Conservation (phyloP, 2,113 vertebrate genomes). For the Phylloscopus trochilus region DNA sequence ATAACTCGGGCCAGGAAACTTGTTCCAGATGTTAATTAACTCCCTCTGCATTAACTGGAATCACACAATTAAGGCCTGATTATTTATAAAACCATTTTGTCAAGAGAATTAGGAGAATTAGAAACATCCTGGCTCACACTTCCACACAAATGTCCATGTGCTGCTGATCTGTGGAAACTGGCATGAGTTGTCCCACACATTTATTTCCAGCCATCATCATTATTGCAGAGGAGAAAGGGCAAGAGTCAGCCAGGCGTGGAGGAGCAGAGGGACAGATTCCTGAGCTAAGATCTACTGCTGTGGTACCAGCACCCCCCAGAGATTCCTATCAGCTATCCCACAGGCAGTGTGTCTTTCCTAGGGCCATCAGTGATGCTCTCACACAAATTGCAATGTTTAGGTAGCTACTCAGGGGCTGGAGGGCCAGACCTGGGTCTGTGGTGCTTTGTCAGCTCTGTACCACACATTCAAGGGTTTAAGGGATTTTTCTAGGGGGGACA, state of each 20-base stretch:
- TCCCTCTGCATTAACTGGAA: slow-evolving; percentile 30
- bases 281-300: not conserved
- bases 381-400: not conserved
- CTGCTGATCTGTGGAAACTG: slow-evolving; percentile 8
- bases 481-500: not conserved
- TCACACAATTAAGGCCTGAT: slow-evolving; percentile 16
- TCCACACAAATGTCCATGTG: slow-evolving; percentile 28
- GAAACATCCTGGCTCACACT: slow-evolving; percentile 47
- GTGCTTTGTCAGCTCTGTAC: not conserved
- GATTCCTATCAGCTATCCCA: not conserved
- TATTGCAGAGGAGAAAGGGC: not conserved
- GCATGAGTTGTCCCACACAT: not conserved
- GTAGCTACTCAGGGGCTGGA: not conserved
- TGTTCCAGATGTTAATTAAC: slow-evolving; percentile 57
- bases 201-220: not conserved
- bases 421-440: not conserved
- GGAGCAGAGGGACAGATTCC: not conserved
- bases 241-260: not conserved
- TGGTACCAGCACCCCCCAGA: not conserved
- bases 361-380: not conserved
- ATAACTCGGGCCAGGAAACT: slow-evolving; percentile 22
- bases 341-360: not conserved
- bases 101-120: slow-evolving; percentile 12
- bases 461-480: not conserved
- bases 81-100: slow-evolving; percentile 48